Conservation (phyloP, 2,888 invertebrate species). For the Steinernema carpocapsae region DNA sequence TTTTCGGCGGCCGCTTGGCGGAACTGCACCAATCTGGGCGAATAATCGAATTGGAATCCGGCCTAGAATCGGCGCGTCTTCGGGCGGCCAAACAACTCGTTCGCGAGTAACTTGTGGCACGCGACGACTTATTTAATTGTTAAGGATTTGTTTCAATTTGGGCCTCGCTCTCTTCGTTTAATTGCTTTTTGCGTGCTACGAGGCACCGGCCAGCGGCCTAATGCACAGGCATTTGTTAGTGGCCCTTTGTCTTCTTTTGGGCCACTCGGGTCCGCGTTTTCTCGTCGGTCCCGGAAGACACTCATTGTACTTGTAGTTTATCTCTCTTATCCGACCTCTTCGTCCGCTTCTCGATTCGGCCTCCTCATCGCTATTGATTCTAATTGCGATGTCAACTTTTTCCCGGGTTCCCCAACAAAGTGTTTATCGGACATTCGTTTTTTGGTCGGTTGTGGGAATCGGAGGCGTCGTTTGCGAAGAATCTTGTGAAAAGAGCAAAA, state of each 20-base stretch:
- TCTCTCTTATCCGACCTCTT: slow-evolving; percentile 20
- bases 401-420: background rate
- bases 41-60: slow-evolving; percentile 29
- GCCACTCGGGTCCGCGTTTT: background rate
- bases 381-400: slow-evolving; percentile 32
- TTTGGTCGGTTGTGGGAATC: slow-evolving; percentile 9
- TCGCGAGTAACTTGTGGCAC: slow-evolving; percentile 31
- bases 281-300: slow-evolving; percentile 19
- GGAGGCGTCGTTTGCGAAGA: background rate
- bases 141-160: slow-evolving; percentile 35
- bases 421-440: slow-evolving; percentile 8
- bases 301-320: slow-evolving; percentile 26
- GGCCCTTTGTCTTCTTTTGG: slow-evolving; percentile 14
- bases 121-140: slow-evolving; percentile 33
- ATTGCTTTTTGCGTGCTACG: slow-evolving; percentile 12
- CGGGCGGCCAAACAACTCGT: slow-evolving; percentile 17
- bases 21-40: background rate
- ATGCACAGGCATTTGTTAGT: slow-evolving; percentile 23
- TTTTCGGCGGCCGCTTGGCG: background rate
- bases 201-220: slow-evolving; percentile 14
- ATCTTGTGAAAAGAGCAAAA: too few relatives aligned
- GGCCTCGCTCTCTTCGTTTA: slow-evolving; percentile 13
- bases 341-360: background rate
- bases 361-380: slow-evolving; percentile 27
- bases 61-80: slow-evolving; percentile 6